Base-by-base conservation (phyloP, 2,888 invertebrate genomes). In the Drosophila yooni region DNA sequence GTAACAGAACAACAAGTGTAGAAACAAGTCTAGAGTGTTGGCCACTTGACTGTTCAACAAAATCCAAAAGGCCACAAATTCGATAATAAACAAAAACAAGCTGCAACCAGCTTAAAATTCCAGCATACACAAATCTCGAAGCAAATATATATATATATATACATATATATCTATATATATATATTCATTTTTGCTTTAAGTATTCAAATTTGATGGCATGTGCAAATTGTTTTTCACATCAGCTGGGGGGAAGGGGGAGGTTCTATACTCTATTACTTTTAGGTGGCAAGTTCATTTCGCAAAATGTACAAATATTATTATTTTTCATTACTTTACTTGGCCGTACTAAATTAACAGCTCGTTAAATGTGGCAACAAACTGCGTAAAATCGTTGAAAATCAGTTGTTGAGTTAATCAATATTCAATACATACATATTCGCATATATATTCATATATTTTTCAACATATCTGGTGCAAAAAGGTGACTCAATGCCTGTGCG, bases 331-430 rank as follows among this genome's bases (percentile, higher is more conserved):
- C 60, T 58, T 29, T n/a, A 31, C 34, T 48, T 56, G 29, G 31
- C 43, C 33, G 29, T 33, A 21, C 43, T 31, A 46, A 74, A 76
- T 82, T 81, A 74, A 74, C 83, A 68, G 69, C 56, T 74, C 70
- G 81, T 81, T 79, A 83, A 82, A 76, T 70, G 31, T 81, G 62
- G 74, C 71, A 74, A 40, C 48, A 75, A 82, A 74, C 74, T 70
- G 82, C 64, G 70, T 54, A 75, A 66, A 79, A 71, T 57, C 65
- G 48, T 61, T 46, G 11, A 63, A 70, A 50, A 43, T 51, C 29
- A 61, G 43, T 74, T 59, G 63, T 61, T 51, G 52, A 51, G 50
- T 53, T 53, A 15, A 67, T 57, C 58, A 46, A 34, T 54, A n/a
- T 34, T 10, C 15, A 21, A 57, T 27, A 29, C 5, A 57, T 25